These are phyloP conservation scores for Acleris literana DNA, from an alignment of 2,888 invertebrate genomes.

Conservation along the genomic window DNA sequence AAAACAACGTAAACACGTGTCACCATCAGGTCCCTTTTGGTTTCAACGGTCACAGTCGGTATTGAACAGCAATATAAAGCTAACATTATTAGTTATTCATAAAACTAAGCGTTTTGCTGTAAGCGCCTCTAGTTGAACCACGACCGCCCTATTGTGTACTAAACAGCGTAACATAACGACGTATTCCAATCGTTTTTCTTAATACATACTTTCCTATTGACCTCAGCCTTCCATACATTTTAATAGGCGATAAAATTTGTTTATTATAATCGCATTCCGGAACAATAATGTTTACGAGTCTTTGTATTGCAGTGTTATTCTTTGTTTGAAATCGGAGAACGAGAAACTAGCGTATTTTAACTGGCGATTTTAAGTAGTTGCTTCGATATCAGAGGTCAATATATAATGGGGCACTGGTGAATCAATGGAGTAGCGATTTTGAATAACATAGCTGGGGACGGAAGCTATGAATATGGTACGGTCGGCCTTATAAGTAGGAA, in stretches of 20 bases:
- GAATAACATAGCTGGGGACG: no score
- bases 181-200: constrained; percentile 37
- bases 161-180: constrained; percentile 37
- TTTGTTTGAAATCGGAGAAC: no score
- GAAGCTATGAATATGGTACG: no score
- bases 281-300: constrained; percentile 66
- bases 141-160: constrained; percentile 22
- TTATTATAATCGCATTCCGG: constrained; percentile 60
- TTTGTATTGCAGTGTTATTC: constrained; percentile 43
- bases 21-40: no score
- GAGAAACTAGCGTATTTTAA: no score
- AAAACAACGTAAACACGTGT: no score
- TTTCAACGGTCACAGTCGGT: not conserved
- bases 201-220: constrained; percentile 23
- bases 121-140: constrained; percentile 17
- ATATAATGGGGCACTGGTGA: no score
- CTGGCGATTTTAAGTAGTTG: no score
- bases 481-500: no score
- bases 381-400: no score
- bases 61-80: constrained; percentile 2
- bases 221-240: constrained; percentile 48
- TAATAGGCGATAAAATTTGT: constrained; percentile 54
- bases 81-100: no score
- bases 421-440: no score
- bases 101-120: not conserved